Conservation (phyloP, 2,113 vertebrate species). For the Ceuthmochares aereus region DNA sequence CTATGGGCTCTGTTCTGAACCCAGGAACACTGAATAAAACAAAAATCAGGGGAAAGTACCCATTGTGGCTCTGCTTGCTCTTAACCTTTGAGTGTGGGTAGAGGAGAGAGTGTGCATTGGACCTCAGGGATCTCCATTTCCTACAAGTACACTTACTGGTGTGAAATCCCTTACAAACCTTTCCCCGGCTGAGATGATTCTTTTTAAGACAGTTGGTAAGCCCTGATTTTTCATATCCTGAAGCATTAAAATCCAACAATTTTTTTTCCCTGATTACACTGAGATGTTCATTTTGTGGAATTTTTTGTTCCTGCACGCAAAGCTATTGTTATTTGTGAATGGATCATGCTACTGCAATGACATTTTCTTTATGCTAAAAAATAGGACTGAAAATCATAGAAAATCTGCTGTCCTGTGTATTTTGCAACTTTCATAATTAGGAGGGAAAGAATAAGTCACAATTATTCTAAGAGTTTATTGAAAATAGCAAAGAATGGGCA, state of each 20-base stretch:
- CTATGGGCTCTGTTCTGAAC: background rate
- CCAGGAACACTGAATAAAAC: accelerated
- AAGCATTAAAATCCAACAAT: background rate
- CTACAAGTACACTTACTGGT: background rate
- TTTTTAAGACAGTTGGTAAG: background rate
- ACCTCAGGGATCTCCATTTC: background rate
- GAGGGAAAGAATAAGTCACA: background rate
- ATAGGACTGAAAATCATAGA: background rate
- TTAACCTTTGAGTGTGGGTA: accelerated
- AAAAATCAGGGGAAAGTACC: background rate
- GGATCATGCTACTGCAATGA: background rate
- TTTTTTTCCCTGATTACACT: background rate
- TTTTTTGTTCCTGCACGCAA: background rate
- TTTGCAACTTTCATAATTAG: background rate
- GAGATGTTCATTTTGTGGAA: background rate
- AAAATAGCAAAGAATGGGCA: background rate
- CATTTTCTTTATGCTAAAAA: background rate
- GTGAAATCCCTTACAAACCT: background rate
- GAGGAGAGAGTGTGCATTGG: background rate
- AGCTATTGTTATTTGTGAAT: background rate
- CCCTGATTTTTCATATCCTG: background rate
- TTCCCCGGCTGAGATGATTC: background rate
- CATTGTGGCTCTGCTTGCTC: background rate
- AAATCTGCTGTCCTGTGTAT: background rate
- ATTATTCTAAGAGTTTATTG: background rate